Evolutionary conservation across 2,113 vertebrate genomes (phyloP).

Genomic region (Notarius lentiginosus): DNA sequence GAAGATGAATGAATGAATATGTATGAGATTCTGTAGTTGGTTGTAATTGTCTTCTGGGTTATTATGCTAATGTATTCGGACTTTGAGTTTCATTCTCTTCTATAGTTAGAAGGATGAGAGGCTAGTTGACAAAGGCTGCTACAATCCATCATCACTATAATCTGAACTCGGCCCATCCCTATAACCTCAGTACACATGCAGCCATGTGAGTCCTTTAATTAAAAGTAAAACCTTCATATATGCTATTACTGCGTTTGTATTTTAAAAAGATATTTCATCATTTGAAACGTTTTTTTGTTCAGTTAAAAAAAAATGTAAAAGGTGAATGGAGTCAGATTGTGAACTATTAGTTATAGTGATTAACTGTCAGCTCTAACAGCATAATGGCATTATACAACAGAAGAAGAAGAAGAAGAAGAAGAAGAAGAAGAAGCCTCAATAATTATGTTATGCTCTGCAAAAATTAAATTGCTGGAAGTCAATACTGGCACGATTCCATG

Average conservation of each 20-base stretch:
- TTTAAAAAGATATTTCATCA: not conserved
- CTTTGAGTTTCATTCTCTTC: not conserved
- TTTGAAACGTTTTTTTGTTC: not conserved
- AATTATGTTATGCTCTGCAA: constrained; percentile 16
- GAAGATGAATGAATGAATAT: constrained; percentile 10
- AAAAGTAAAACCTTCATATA: not conserved
- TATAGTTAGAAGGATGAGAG: constrained; percentile 5
- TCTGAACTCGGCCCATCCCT: not conserved
- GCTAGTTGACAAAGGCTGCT: not conserved
- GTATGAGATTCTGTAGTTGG: constrained; percentile 32
- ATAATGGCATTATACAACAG: not conserved
- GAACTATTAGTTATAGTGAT: not conserved
- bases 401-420: not conserved
- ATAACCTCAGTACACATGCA: not conserved
- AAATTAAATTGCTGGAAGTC: constrained; percentile 18
- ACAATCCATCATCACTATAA: not conserved
- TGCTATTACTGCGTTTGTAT: not conserved
- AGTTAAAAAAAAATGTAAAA: not conserved
- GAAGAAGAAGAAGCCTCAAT: not conserved
- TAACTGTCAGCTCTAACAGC: not conserved
- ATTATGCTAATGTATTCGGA: constrained; percentile 35
- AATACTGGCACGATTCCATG: constrained; percentile 6
- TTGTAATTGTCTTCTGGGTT: constrained; percentile 10
- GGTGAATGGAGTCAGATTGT: not conserved
- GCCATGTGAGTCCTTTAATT: not conserved